Evolutionary conservation across 1,140 invertebrate species (phyloP).

Genomic region (Triops cancriformis): DNA sequence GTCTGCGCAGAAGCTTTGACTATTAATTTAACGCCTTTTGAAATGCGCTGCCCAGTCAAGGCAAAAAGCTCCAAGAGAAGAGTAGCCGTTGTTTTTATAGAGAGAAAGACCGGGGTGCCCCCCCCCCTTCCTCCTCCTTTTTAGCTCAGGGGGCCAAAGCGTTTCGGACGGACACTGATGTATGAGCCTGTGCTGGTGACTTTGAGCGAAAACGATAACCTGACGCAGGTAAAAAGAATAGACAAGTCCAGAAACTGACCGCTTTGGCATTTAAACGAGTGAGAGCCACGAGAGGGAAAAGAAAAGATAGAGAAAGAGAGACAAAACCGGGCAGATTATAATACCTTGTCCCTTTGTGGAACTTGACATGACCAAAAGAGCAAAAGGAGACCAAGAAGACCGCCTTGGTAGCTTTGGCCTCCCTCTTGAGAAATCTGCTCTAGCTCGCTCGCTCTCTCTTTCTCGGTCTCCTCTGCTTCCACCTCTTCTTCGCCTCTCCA

Average conservation of each 20-base stretch:
- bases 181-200: not conserved
- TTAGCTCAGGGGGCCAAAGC: not conserved
- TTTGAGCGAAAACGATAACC: not conserved
- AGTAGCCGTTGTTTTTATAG: constrained; percentile 14
- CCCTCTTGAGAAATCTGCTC: too few species aligned
- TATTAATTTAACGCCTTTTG: constrained; percentile 14
- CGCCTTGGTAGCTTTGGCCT: too few species aligned
- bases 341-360: constrained; percentile 4
- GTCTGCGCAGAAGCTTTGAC: constrained; percentile 1
- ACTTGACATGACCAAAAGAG: constrained; percentile 1
- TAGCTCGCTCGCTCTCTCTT: not conserved
- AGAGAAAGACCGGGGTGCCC: not conserved
- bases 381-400: not conserved
- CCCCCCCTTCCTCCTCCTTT: not conserved
- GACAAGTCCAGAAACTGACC: not conserved
- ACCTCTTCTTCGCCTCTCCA: not conserved
- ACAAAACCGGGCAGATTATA: too few species aligned
- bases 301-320: too few species aligned
- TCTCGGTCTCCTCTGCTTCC: not conserved
- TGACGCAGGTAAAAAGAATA: not conserved
- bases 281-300: not conserved
- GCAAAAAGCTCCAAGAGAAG: not conserved
- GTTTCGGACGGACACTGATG: not conserved
- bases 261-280: not conserved
- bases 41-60: constrained; percentile 5